phyloP scores from a whole-genome alignment of 2,888 invertebrate genomes.

The Hydroisotoma schaefferi region DNA sequence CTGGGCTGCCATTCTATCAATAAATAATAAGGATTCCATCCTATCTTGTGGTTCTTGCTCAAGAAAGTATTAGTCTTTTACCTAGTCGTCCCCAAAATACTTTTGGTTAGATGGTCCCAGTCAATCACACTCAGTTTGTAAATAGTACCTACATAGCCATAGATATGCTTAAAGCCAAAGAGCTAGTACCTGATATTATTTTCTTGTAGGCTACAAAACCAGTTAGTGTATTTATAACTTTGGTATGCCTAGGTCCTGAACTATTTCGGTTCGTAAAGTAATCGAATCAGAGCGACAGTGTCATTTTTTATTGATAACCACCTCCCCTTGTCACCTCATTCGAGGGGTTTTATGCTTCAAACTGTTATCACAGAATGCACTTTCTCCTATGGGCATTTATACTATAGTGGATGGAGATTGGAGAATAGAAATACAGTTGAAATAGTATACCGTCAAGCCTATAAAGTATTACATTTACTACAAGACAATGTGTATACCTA shows the following conservation, averaged over 20 bases:
- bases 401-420: background rate
- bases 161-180: too few relatives aligned
- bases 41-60: too few relatives aligned
- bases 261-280: slow-evolving; percentile 23
- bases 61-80: too few relatives aligned
- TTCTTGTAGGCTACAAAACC: too few relatives aligned
- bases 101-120: too few relatives aligned
- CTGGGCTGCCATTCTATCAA: slow-evolving; percentile 44
- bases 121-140: too few relatives aligned
- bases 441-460: too few relatives aligned
- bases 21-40: slow-evolving; percentile 48
- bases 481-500: too few relatives aligned
- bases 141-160: too few relatives aligned
- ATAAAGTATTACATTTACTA: too few relatives aligned
- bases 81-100: too few relatives aligned
- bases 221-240: background rate
- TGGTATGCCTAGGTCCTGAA: background rate
- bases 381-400: slow-evolving; percentile 4
- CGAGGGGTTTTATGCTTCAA: slow-evolving; percentile 39
- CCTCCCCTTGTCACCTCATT: slow-evolving; percentile 45
- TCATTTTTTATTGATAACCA: slow-evolving; percentile 48
- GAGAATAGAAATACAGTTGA: too few relatives aligned
- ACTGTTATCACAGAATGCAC: slow-evolving; percentile 36
- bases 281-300: slow-evolving; percentile 48
- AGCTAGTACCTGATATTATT: background rate